These are phyloP conservation scores for Myotis vivesi DNA, from an alignment of 2,797 vertebrate species.

Conservation along the genomic window DNA sequence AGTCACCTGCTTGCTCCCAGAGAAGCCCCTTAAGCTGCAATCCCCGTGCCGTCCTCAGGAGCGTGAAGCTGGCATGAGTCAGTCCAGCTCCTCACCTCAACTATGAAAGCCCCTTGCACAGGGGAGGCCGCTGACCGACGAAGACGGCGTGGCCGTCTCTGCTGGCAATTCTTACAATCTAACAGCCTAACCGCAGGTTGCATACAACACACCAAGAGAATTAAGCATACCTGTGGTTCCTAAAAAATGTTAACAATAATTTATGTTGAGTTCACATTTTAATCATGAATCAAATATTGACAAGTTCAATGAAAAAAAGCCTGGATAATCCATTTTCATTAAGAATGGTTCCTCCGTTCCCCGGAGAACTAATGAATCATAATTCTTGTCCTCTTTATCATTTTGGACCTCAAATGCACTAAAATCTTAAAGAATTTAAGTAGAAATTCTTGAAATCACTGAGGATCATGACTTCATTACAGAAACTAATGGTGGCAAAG, in stretches of 20 bases:
- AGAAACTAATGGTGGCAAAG: slow-evolving; percentile 74
- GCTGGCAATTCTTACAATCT: slow-evolving; percentile 20
- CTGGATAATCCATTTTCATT: slow-evolving; percentile 72
- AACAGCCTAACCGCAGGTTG: neutral
- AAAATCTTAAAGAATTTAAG: slow-evolving; percentile 68
- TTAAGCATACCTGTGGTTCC: neutral
- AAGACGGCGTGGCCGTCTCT: neutral
- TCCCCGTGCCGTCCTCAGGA: neutral
- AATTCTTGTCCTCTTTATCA: slow-evolving; percentile 75
- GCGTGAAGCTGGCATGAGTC: neutral
- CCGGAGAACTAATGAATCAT: slow-evolving; percentile 71
- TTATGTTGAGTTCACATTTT: slow-evolving; percentile 63
- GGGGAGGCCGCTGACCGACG: fast-evolving
- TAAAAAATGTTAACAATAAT: slow-evolving; percentile 47
- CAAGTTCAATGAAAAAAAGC: slow-evolving; percentile 67
- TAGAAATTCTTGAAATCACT: slow-evolving; percentile 84
- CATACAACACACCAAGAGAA: neutral
- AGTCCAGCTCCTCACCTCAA: neutral
- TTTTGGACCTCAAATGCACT: slow-evolving; percentile 74
- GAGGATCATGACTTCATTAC: slow-evolving; percentile 88
- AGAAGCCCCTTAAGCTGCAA: neutral
- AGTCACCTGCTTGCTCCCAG: slow-evolving; percentile 12
- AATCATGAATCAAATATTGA: slow-evolving; percentile 77
- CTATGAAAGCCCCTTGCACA: neutral
- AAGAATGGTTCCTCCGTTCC: slow-evolving; percentile 65